Evolutionary conservation across 2,113 vertebrate genomes (phyloP), one percentile per base, ranked within the genome.

Genomic region (Eidolon helvum): DNA sequence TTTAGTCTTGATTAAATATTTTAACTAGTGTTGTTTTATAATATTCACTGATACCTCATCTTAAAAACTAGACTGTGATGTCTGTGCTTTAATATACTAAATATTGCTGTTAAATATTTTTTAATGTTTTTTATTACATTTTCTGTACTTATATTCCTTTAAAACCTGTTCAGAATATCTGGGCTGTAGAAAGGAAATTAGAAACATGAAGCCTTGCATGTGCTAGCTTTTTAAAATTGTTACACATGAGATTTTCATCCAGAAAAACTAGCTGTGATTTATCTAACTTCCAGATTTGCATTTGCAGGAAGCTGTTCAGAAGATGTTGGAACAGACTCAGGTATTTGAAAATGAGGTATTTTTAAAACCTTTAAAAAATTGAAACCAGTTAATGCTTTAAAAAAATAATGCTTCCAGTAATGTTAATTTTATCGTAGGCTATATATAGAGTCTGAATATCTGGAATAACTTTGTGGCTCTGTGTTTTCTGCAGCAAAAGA

Each of bases 261-360:
- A 97, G 96, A 48, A 97, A 97, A 98, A 98, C 98, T 99, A 99
- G 99, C 99, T 98, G 98, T 93, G 98, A 96, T 96, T 98, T 98
- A 94, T 9, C 38, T 99, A 96, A 97, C 98, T 98, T 97, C 98
- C 98, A 98, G 98, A 98, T 99, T 99, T 99, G 98, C 45, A 48
- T 99, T 99, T 99, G 98, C 99, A 99, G 99, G 99, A 99, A 98
- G 99, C 45, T 48, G 11, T 48, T 48, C 99, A 99, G 99, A 99
- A 99, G 99, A 99, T 99, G 99, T 98, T 99, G 99, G 99, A 99
- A 98, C 99, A 99, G 99, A 99, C 99, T 48, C 45, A 48, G 45
- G 45, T 48, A 48, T 48, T 48, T 95, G 99, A 99, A 98, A 99
- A 98, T 98, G 99, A 99, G 99, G 99, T 99, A 99, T 87, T 98